Base-by-base conservation (phyloP, 2,113 vertebrate species). In the Montifringilla adamsi region DNA sequence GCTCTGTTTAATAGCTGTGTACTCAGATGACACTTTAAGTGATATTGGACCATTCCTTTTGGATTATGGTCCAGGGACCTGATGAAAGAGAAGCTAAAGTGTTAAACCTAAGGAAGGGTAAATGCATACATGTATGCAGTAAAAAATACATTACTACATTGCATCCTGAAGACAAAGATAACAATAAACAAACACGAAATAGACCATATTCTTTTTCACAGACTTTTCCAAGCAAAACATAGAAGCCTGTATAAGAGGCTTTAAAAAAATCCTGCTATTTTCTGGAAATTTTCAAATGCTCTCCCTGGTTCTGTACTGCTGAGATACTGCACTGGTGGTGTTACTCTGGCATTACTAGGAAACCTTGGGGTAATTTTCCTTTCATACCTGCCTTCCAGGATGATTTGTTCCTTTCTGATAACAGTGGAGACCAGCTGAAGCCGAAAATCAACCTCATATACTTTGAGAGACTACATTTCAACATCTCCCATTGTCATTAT, bases 1-100 rank as follows among this genome's bases (percentile, higher is more conserved):
- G 41, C 56, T 89, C 18, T 92, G n/a, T 72, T 96, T 90, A 94
- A 81, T 93, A 87, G 78, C 73, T 95, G 47, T 94, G 59, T 95
- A 55, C 70, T 92, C 47, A 60, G 83, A 66, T 84, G 80, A 49
- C 85, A 74, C 41, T 88, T 91, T 94, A 86, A 84, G 56, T 58
- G 72, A 80, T 78, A 26, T 27, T 78, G 90, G 75, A 60, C 73
- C 44, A 72, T 88, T 94, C 56, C 39, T 90, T 93, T 58, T 60
- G 76, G 60, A 78, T 92, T 93, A 92, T 80, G 56, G 87, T 86
- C 41, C 63, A 67, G 52, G 43, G n/a, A 46, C 47, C 39, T 68
- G 22, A 81, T 53, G 75, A 68, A 84, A 89, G 64, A 77, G 60
- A 87, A 90, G 10, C 37, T 88, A 3, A 84, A 78, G 60, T 37